Conservation (phyloP, 2,113 vertebrate species). For the Mormoops blainvillei region DNA sequence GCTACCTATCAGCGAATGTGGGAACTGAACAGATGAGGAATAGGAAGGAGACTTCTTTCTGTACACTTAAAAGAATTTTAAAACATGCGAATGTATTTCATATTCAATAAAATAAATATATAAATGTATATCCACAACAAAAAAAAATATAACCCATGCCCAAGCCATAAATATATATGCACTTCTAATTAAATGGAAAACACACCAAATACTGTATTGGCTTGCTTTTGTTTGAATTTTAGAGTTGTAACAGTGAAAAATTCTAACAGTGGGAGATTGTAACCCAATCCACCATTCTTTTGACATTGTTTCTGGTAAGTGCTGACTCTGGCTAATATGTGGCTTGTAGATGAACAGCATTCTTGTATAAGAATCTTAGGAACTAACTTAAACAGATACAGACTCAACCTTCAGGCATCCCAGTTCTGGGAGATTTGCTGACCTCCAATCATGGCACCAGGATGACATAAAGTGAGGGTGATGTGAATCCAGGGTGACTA, state of each 20-base stretch:
- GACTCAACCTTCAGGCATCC: too few species aligned
- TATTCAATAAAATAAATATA: neutral
- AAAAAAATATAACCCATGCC: neutral
- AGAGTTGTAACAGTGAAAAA: neutral
- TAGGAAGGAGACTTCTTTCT: neutral
- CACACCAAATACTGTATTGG: neutral
- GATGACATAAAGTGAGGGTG: too few species aligned
- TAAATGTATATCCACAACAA: neutral
- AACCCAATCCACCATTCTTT: too few species aligned
- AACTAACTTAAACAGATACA: too few species aligned
- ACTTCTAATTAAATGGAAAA: neutral
- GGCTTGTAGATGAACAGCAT: too few species aligned
- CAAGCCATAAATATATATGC: neutral
- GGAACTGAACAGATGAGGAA: neutral
- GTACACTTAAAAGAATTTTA: neutral
- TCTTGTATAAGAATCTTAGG: too few species aligned
- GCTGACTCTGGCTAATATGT: too few species aligned
- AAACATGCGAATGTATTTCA: neutral
- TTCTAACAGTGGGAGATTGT: too few species aligned
- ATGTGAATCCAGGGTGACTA: too few species aligned
- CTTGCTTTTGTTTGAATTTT: slow-evolving; percentile 26
- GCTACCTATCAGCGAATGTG: neutral
- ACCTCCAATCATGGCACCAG: too few species aligned
- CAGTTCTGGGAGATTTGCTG: too few species aligned
- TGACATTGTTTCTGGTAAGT: too few species aligned